Evolutionary conservation across 1,140 invertebrate genomes (phyloP), one percentile per base, ranked within the genome.

Genomic region (Andrena cerasifolii): DNA sequence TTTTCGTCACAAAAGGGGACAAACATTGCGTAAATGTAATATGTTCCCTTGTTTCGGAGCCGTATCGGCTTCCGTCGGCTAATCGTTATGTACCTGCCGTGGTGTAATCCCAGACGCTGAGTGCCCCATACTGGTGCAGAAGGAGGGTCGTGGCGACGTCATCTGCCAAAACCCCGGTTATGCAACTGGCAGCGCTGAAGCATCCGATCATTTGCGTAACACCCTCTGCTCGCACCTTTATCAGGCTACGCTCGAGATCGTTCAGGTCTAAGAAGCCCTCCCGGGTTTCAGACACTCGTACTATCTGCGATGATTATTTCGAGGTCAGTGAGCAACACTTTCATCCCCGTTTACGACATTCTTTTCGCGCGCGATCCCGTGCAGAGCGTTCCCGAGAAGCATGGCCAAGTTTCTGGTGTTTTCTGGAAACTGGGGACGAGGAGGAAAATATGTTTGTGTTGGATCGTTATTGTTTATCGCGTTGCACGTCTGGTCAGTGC

Each of bases 41-140:
- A 45, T 66, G 33, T 21, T 43, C 24, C 26, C 8, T 40, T 40
- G 53, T 49, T 47, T 45, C n/a, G 14, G 14, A 18, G 2, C 54
- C 45, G 16, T 43, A 28, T 43, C 33, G 36, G 0, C 36, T 31
- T 49, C 1, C 21, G 61, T 26, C 18, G 4, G 26, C 21, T n/a
- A n/a, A 73, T 56, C n/a, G 26, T 84, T 84, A n/a, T n/a, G n/a
- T n/a, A 94, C 94, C 94, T 58, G 96, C 96, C 10, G 97, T 94
- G 5, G 97, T 97, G 91, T 97, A 98, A 91, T 98, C 98, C 97
- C 97, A 98, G 85, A 98, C 96, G 3, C 96, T 95, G 65, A 97
- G 93, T 3, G 97, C 97, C 3, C 95, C 95, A 88, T 97, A 96
- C 83, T 96, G 95, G 87, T 98, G 97, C 8, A 98, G 93, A 1